Percentiles rank a stretch among this genome's conserved stretches.
These are phyloP conservation scores for Fistularia commersonii DNA, from an alignment of 2,797 vertebrate species.

Conservation along the genomic window DNA sequence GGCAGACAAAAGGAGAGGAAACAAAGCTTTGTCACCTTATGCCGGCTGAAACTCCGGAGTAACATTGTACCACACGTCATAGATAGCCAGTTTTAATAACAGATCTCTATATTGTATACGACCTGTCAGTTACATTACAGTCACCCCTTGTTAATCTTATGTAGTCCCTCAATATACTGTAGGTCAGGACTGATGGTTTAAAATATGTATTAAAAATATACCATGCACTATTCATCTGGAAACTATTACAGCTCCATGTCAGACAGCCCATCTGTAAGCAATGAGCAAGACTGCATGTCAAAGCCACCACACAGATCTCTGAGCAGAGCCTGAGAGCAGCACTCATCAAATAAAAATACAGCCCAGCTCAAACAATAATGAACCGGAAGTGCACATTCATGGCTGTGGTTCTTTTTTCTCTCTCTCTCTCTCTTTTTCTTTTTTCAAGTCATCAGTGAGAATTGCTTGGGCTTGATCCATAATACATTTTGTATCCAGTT, in stretches of 20 bases:
- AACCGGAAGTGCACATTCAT: conserved; percentile 51
- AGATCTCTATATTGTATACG: conserved; percentile 7
- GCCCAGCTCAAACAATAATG: conserved; percentile 56
- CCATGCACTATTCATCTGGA: conserved; percentile 60
- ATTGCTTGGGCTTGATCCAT: conserved; percentile 28
- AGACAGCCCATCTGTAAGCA: conserved; percentile 69
- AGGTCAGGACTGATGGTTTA: conserved; percentile 39
- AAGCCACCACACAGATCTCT: conserved; percentile 55
- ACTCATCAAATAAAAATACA: conserved; percentile 64
- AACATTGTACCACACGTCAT: conserved; percentile 1
- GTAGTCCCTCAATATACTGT: conserved; percentile 14
- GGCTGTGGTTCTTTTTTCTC: conserved; percentile 16
- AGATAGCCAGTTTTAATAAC: conserved; percentile 9
- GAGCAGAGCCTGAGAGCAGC: conserved; percentile 62
- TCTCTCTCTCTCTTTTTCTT: too few species aligned
- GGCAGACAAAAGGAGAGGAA: conserved; percentile 44
- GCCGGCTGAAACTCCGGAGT: conserved; percentile 5
- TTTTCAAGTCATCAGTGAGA: conserved; percentile 14
- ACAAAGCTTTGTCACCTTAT: conserved; percentile 50
- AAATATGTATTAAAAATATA: conserved; percentile 59
- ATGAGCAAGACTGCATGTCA: conserved; percentile 65
- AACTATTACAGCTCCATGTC: conserved; percentile 62
- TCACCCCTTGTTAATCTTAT: conserved; percentile 6
- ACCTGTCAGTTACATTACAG: conserved; percentile 30
- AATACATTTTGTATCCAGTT: conserved; percentile 45